Conservation (phyloP, 1,140 invertebrate genomes). For the Rhizoglyphus robini region DNA sequence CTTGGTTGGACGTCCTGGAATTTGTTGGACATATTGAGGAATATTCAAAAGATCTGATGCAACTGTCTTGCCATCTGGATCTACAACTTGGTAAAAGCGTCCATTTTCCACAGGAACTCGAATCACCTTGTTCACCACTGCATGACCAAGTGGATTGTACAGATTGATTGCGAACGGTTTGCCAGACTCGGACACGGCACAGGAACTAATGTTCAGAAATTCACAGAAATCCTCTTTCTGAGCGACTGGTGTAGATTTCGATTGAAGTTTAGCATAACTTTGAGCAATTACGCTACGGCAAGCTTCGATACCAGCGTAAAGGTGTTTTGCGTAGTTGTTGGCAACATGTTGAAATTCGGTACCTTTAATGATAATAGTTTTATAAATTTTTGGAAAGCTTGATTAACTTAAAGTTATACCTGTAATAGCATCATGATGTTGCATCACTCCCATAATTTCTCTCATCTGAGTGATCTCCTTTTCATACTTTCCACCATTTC, state of each 20-base stretch:
- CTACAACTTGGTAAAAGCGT: conserved; percentile 45
- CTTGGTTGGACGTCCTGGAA: conserved; percentile 32
- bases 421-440: conserved; percentile 63
- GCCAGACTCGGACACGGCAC: conserved; percentile 43
- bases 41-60: conserved; percentile 32
- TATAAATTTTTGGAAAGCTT: conserved; percentile 33
- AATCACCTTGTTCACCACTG: conserved; percentile 44
- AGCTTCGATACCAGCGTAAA: background rate
- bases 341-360: conserved; percentile 82
- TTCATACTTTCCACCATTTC: background rate
- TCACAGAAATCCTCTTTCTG: conserved; percentile 41
- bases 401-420: conserved; percentile 37
- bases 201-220: conserved; percentile 44
- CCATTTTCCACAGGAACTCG: conserved; percentile 48
- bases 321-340: conserved; percentile 60
- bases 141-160: conserved; percentile 63
- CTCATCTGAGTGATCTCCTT: conserved; percentile 14
- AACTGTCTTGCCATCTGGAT: conserved; percentile 38
- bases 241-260: conserved; percentile 27
- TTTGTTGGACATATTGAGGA: conserved; percentile 27
- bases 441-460: conserved; percentile 17
- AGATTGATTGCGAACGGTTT: conserved; percentile 50
- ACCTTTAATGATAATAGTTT: conserved; percentile 48
- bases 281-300: conserved; percentile 36
- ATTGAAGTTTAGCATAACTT: conserved; percentile 33